phyloP scores from a whole-genome alignment of 2,113 vertebrate species.

The Paratilapia polleni region DNA sequence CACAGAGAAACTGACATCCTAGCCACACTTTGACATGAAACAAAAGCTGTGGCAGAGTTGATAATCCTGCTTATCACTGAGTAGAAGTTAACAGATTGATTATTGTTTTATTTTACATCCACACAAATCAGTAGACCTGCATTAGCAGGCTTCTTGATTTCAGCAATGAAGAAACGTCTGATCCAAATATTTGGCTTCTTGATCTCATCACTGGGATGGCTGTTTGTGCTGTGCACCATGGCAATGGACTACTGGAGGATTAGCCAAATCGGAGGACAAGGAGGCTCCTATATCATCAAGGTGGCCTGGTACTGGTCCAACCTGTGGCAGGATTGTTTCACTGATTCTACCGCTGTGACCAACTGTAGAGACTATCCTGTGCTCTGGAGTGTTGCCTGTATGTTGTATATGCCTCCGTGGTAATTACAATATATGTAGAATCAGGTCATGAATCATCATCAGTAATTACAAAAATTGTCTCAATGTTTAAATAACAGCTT shows the following conservation, averaged over 20 bases:
- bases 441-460: not conserved
- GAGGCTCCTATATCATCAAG: slow-evolving; percentile 86
- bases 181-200: slow-evolving; percentile 88
- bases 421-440: not conserved
- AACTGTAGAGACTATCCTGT: slow-evolving; percentile 91
- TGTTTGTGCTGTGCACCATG: slow-evolving; percentile 88
- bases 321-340: slow-evolving; percentile 92
- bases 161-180: slow-evolving; percentile 71
- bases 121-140: not conserved
- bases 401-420: not conserved
- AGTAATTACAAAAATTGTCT: not conserved
- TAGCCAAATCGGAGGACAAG: slow-evolving; percentile 87
- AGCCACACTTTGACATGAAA: not conserved
- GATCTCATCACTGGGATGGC: slow-evolving; percentile 87
- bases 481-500: not conserved
- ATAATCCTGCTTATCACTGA: not conserved
- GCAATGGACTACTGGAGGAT: slow-evolving; percentile 93
- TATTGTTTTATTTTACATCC: not conserved
- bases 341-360: slow-evolving; percentile 88
- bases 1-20: slow-evolving; percentile 11
- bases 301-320: slow-evolving; percentile 94
- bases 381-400: slow-evolving; percentile 88
- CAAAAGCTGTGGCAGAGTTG: not conserved
- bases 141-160: not conserved
- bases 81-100: not conserved